Evolutionary conservation across 2,888 invertebrate species (phyloP), one percentile per base, ranked within the genome.

Genomic region (Pheosia tremula): DNA sequence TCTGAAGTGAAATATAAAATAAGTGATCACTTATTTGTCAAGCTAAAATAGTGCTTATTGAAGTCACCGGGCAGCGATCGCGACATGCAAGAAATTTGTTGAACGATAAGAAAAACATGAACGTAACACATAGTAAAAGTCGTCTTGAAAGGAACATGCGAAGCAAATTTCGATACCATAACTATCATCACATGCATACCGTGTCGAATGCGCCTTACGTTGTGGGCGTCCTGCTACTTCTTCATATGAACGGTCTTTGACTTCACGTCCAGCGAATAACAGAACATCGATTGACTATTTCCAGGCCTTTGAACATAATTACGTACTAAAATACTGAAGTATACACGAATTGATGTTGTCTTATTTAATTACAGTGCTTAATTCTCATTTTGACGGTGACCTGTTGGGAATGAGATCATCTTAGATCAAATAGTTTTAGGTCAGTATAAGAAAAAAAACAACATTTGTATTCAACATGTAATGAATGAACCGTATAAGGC

Each of bases 191-290:
- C 69, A 81, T 77, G 72, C 79, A 81, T 79, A 79, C 84, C 87
- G 85, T 88, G 77, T 83, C 88, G 84, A 88, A 88, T 86, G 80
- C 77, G 81, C 67, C 77, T 83, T 79, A 81, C 84, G 79, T 78
- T 73, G 68, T 75, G 74, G 75, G 76, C 76, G 74, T 78, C 81
- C 79, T 79, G 84, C 80, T 83, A 80, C 65, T 69, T 66, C 72
- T 72, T 67, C 62, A 81, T 80, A 79, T 73, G 74, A 74, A 84
- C 87, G 87, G 88, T 88, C 85, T 83, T 88, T 88, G 88, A 88
- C 88, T 86, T 82, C 79, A 82, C 77, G 77, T 75, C 67, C 75
- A 71, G 73, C 68, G 78, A 80, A 75, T 84, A 82, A 83, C 82
- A 82, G 83, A 81, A 84, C 79, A 79, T 79, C 84, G 82, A 87